Base-by-base conservation (phyloP, 1,140 invertebrate genomes). In the Megathymus violae region DNA sequence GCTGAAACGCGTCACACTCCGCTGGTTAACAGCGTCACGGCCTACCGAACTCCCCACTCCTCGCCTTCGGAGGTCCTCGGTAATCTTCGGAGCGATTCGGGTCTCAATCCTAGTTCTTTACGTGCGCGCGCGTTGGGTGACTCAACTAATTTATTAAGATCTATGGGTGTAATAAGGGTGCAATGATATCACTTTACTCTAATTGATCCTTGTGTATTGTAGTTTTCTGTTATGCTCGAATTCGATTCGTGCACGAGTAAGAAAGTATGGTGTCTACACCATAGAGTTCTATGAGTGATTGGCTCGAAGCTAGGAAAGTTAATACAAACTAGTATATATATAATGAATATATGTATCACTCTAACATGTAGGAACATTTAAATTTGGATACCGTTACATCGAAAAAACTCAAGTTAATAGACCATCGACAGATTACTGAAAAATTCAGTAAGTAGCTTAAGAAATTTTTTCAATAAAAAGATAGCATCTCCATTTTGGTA, bases 61-160 rank as follows among this genome's bases (percentile, higher is more conserved):
- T 54, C 61, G 67, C 68, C 75, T 80, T 87, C 81, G 78, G 71
- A 69, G 76, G 64, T 52, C 60, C 62, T 85, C 82, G 80, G 67
- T 36, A 36, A 67, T 77, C 76, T 83, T 79, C 83, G 83, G 66
- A 19, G 22, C 17, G 25, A 56, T 66, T 75, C 76, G 81, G 64
- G 64, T 71, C 48, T 40, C 69, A 76, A 64, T 74, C 73, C 74
- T 69, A 82, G 82, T 82, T 78, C 67, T 69, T 78, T 74, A 78
- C 78, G 73, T 81, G 73, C 74, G 71, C 67, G 60, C 52, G 69
- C 78, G 69, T 47, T 52, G 50, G 50, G 36, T 85, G 80, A 83
- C 40, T 83, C 77, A 83, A 82, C 79, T 78, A 80, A 84, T 80
- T 70, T 76, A 82, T 76, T 77, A 73, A 78, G 80, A 81, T 83